A percentile compares a stretch with the other conserved stretches of the same genome.
phyloP scores from a whole-genome alignment of 2,888 invertebrate species.

The Parasteatoda lunata region DNA sequence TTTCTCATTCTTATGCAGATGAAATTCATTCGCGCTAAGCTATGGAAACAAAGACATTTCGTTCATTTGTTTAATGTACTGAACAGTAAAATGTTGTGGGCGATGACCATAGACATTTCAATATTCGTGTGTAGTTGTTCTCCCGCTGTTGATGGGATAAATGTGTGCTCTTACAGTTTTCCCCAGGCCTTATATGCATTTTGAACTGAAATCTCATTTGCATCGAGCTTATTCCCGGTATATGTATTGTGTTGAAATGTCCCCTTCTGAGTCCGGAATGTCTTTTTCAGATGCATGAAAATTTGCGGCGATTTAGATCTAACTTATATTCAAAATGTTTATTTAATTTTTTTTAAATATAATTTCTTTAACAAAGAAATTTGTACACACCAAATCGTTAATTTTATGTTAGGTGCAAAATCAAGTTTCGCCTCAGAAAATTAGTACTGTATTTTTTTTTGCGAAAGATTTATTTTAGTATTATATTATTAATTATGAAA shows the following conservation, averaged over 20 bases:
- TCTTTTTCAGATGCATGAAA: not conserved
- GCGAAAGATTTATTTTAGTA: too few species aligned
- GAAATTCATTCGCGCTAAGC: constrained; percentile 13
- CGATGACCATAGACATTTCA: not conserved
- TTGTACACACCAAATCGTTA: too few species aligned
- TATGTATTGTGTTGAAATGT: too few species aligned
- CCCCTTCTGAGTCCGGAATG: too few species aligned
- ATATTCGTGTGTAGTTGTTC: not conserved
- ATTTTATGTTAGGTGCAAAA: too few species aligned
- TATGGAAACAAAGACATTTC: not conserved
- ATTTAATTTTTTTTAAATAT: too few species aligned
- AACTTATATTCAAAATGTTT: not conserved
- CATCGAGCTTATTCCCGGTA: too few species aligned
- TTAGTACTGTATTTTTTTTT: too few species aligned
- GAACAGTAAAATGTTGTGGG: not conserved
- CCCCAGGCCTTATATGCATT: not conserved
- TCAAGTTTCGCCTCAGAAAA: too few species aligned
- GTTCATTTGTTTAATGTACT: not conserved
- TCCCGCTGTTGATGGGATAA: not conserved
- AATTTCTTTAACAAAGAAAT: too few species aligned
- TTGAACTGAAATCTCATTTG: not conserved
- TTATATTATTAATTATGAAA: too few species aligned
- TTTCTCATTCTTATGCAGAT: constrained; percentile 45
- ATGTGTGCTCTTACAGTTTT: not conserved
- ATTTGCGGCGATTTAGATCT: not conserved